Percentiles rank a stretch among this genome's conserved stretches.
Conservation (phyloP, 2,113 vertebrate genomes). For the Tyto alba region DNA sequence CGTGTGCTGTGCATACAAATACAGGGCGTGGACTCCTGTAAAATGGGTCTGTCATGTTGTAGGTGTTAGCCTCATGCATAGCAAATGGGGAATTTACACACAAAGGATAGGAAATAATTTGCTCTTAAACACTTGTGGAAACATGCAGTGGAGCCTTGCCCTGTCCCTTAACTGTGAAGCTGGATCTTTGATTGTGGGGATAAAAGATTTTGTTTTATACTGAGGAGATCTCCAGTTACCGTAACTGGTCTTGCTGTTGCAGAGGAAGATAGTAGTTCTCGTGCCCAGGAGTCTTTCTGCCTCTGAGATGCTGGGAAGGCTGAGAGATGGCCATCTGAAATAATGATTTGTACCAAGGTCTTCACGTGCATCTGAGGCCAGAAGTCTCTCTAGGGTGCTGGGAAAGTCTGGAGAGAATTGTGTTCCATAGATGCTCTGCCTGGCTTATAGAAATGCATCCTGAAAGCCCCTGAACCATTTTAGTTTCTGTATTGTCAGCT, state of each 20-base stretch:
- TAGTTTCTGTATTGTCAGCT: neutral
- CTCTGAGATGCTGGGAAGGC: too few species aligned
- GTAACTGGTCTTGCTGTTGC: neutral
- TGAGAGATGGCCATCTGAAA: neutral
- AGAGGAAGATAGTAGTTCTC: neutral
- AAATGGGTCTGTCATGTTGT: neutral
- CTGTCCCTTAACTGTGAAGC: neutral
- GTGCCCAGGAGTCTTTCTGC: neutral
- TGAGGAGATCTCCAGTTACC: too few species aligned
- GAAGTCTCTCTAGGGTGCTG: neutral
- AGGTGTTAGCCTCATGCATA: neutral
- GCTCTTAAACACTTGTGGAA: neutral
- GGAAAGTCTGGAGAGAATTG: neutral
- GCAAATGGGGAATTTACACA: neutral
- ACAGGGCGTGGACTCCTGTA: neutral
- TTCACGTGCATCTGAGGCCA: neutral
- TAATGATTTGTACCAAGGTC: neutral
- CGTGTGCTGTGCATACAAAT: rapidly evolving
- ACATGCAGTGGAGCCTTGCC: neutral
- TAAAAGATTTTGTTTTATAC: neutral
- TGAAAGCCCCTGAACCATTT: neutral
- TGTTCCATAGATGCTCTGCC: neutral
- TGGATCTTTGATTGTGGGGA: neutral
- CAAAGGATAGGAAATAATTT: neutral
- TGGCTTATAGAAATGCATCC: neutral